These are phyloP conservation scores for Ormia ochracea DNA, from an alignment of 2,888 invertebrate genomes.

Conservation along the genomic window DNA sequence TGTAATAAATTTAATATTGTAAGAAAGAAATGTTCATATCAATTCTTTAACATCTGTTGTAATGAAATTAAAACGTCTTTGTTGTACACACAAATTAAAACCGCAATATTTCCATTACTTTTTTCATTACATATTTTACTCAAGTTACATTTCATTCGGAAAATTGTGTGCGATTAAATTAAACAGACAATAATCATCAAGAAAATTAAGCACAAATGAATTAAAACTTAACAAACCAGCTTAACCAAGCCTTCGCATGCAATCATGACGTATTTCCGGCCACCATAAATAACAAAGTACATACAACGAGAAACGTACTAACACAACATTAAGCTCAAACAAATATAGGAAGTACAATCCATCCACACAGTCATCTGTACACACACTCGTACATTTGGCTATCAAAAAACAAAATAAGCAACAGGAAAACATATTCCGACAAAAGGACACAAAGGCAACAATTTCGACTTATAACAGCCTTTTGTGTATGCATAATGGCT, in stretches of 20 bases:
- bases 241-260: constrained; percentile 55
- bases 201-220: constrained; percentile 51
- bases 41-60: constrained; percentile 16
- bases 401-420: neutral
- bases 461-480: constrained; percentile 53
- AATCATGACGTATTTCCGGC: constrained; percentile 56
- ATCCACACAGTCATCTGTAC: neutral
- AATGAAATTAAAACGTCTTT: neutral
- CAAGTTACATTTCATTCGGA: constrained; percentile 44
- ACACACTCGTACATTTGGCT: neutral
- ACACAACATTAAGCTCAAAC: too few species aligned
- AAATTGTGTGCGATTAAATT: constrained; percentile 48
- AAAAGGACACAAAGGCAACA: constrained; percentile 47
- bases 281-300: constrained; percentile 47
- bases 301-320: constrained; percentile 14
- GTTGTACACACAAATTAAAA: neutral
- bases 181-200: constrained; percentile 56
- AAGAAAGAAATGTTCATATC: neutral
- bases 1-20: neutral
- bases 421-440: constrained; percentile 24
- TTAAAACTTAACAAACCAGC: constrained; percentile 53
- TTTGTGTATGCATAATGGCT: constrained; percentile 64
- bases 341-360: too few species aligned
- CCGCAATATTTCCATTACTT: neutral
- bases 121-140: constrained; percentile 11